A percentile compares a stretch with the other conserved stretches of the same genome.
These are phyloP conservation scores for Ramazzottius varieornatus DNA, from an alignment of 2,888 invertebrate species.

Conservation along the genomic window DNA sequence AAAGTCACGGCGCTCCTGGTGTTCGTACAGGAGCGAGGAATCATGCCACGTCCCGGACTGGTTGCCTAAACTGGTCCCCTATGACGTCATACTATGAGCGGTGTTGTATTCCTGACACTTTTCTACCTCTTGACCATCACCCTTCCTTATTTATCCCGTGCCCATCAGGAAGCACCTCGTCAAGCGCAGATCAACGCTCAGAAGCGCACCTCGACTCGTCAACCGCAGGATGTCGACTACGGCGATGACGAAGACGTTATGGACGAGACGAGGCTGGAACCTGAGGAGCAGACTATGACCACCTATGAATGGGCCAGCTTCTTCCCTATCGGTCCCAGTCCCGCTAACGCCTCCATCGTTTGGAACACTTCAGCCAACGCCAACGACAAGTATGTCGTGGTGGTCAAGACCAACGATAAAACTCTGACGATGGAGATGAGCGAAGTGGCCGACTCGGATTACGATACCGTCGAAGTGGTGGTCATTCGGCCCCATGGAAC, in stretches of 20 bases:
- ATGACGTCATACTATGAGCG: too few species aligned
- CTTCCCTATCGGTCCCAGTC: not conserved
- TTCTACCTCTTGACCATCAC: too few species aligned
- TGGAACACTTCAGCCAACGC: not conserved
- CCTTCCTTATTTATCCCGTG: not conserved
- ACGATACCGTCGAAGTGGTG: not conserved
- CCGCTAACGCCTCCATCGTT: not conserved
- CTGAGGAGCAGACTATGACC: not conserved
- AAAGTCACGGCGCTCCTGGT: too few species aligned
- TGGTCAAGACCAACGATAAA: not conserved
- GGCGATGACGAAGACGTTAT: too few species aligned
- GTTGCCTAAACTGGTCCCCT: too few species aligned
- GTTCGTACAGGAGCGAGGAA: too few species aligned
- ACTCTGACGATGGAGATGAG: not conserved
- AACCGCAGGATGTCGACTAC: too few species aligned
- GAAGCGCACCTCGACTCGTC: not conserved
- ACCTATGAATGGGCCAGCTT: conserved; percentile 2
- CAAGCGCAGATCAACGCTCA: too few species aligned
- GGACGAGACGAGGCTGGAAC: too few species aligned
- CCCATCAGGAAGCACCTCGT: not conserved
- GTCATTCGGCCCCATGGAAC: not conserved
- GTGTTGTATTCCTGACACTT: too few species aligned
- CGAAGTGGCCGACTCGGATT: not conserved
- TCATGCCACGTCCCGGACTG: too few species aligned
- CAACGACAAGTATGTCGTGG: not conserved